phyloP scores from a whole-genome alignment of 2,888 invertebrate species.

The Ectropis crepuscularia region DNA sequence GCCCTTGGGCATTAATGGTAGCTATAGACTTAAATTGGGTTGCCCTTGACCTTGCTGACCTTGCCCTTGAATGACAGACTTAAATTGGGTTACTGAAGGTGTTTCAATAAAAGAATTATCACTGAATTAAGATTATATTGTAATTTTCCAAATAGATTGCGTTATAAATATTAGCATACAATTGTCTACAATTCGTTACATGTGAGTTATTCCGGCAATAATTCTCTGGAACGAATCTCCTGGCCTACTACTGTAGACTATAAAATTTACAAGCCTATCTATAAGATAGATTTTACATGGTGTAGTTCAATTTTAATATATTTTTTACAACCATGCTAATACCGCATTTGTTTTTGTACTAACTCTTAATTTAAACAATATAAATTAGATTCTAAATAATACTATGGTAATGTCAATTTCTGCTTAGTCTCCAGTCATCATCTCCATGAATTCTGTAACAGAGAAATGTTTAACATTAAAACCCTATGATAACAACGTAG shows the following conservation, averaged over 20 bases:
- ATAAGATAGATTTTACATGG: slow-evolving; percentile 71
- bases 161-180: slow-evolving; percentile 78
- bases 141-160: slow-evolving; percentile 51
- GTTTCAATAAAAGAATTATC: slow-evolving; percentile 15
- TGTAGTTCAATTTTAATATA: slow-evolving; percentile 40
- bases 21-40: too few species aligned
- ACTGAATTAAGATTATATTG: slow-evolving; percentile 32
- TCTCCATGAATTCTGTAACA: slow-evolving; percentile 95
- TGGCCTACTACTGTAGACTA: slow-evolving; percentile 52
- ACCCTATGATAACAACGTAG: too few species aligned
- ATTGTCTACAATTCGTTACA: slow-evolving; percentile 61
- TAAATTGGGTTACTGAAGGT: background rate
- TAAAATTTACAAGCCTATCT: slow-evolving; percentile 64
- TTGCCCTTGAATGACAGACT: too few species aligned
- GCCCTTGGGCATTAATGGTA: too few species aligned
- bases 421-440: slow-evolving; percentile 95
- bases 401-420: slow-evolving; percentile 51
- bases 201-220: slow-evolving; percentile 78
- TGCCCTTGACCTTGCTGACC: too few species aligned
- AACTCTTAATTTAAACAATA: slow-evolving; percentile 66
- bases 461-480: slow-evolving; percentile 38
- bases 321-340: slow-evolving; percentile 68
- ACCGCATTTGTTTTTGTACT: slow-evolving; percentile 79
- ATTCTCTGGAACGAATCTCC: slow-evolving; percentile 67
- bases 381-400: slow-evolving; percentile 69